These are phyloP conservation scores for Chalcis sispes DNA, from an alignment of 2,888 invertebrate genomes.

Conservation along the genomic window DNA sequence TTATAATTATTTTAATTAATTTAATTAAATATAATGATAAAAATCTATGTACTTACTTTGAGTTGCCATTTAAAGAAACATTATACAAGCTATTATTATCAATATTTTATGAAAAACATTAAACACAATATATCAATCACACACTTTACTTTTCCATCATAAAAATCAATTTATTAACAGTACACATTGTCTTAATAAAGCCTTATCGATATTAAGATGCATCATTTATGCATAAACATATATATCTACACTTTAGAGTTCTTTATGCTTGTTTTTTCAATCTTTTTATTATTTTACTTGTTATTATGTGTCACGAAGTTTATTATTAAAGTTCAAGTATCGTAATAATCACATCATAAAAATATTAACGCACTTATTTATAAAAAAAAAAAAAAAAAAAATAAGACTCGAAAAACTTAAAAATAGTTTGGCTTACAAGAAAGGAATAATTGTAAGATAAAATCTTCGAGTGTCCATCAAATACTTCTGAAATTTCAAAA, in stretches of 20 bases:
- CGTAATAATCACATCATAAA: neutral
- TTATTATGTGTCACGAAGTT: neutral
- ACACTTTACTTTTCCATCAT: constrained; percentile 45
- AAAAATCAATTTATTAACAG: constrained; percentile 44
- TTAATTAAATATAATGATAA: constrained; percentile 26
- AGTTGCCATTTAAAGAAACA: no score
- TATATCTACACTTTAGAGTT: constrained; percentile 41
- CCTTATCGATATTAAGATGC: constrained; percentile 31
- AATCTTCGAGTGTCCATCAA: neutral
- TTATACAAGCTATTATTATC: no score
- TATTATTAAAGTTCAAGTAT: constrained; percentile 5
- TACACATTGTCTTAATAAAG: constrained; percentile 41
- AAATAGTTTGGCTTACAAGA: neutral
- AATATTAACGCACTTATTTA: neutral
- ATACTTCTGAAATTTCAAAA: neutral
- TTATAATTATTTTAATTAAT: constrained; percentile 9
- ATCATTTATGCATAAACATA: constrained; percentile 24
- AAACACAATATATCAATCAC: constrained; percentile 26
- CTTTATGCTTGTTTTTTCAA: neutral
- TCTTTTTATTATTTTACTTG: neutral
- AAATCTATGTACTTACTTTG: constrained; percentile 13
- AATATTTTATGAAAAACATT: no score
- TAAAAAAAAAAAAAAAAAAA: constrained; percentile 8
- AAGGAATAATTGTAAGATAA: neutral
- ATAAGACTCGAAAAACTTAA: neutral